These are phyloP conservation scores for Pygocentrus nattereri DNA, from an alignment of 2,797 vertebrate species.

Conservation along the genomic window DNA sequence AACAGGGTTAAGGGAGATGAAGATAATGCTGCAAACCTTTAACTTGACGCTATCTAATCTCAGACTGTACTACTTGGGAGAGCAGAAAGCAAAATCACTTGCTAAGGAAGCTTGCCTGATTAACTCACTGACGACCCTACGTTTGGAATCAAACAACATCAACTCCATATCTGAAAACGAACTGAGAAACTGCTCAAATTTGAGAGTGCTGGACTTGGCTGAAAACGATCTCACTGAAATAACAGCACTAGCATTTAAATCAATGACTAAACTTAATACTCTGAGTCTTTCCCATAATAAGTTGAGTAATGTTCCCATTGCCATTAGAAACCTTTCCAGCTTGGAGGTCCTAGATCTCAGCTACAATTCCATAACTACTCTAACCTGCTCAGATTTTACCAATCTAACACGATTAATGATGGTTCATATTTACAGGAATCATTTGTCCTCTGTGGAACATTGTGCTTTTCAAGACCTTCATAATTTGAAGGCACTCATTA, in stretches of 20 bases:
- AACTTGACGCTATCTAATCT: constrained; percentile 66
- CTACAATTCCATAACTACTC: constrained; percentile 63
- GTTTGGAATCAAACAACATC: constrained; percentile 68
- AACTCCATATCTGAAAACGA: constrained; percentile 33
- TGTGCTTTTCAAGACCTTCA: constrained; percentile 67
- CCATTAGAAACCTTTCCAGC: constrained; percentile 55
- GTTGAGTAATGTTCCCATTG: constrained; percentile 61
- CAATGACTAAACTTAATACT: constrained; percentile 47
- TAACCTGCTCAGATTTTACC: constrained; percentile 65
- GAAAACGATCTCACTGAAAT: constrained; percentile 50
- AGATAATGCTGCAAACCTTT: constrained; percentile 60
- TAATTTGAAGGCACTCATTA: constrained; percentile 59
- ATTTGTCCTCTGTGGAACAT: constrained; percentile 49
- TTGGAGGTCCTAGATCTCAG: constrained; percentile 72
- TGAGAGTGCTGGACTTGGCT: constrained; percentile 67
- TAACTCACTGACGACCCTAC: constrained; percentile 66
- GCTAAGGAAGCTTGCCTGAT: constrained; percentile 74
- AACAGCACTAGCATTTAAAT: constrained; percentile 54
- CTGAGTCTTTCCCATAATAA: constrained; percentile 65
- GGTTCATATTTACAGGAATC: constrained; percentile 66
- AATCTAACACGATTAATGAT: constrained; percentile 61
- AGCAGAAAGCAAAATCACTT: constrained; percentile 49
- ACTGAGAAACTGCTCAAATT: constrained; percentile 61
- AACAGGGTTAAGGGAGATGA: constrained; percentile 51
- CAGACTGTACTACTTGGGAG: constrained; percentile 67